These are phyloP conservation scores for Ophioninae sp. DNA, from an alignment of 2,888 invertebrate genomes.

Conservation along the genomic window DNA sequence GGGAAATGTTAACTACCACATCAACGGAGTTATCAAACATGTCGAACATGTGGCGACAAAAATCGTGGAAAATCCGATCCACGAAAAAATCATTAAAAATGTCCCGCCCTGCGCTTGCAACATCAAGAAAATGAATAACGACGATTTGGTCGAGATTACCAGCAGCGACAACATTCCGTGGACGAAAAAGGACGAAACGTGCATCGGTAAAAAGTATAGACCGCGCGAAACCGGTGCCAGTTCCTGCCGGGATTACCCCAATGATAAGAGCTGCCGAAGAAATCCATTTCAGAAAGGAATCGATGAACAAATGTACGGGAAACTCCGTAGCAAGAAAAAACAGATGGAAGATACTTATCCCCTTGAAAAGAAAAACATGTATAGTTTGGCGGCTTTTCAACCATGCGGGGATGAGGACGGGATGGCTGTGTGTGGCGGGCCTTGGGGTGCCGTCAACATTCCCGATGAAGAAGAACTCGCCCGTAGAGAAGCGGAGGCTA, in stretches of 20 bases:
- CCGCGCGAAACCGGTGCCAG: constrained; percentile 64
- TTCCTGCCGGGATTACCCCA: constrained; percentile 68
- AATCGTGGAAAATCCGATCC: constrained; percentile 42
- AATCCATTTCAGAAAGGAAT: constrained; percentile 68
- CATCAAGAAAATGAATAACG: constrained; percentile 66
- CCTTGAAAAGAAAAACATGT: constrained; percentile 64
- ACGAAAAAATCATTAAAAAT: constrained; percentile 63
- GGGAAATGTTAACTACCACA: constrained; percentile 66
- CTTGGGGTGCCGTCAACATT: constrained; percentile 68
- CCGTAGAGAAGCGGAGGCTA: constrained; percentile 63
- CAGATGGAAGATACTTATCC: constrained; percentile 18
- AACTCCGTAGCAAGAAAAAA: constrained; percentile 34
- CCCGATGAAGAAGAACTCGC: constrained; percentile 67
- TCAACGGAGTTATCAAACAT: constrained; percentile 68
- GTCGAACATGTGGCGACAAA: constrained; percentile 65
- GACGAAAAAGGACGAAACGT: constrained; percentile 62
- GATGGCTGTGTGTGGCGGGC: constrained; percentile 69
- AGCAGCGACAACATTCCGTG: constrained; percentile 70
- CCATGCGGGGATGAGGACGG: constrained; percentile 72
- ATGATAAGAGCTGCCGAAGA: constrained; percentile 62
- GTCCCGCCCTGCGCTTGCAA: constrained; percentile 74
- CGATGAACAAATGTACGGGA: constrained; percentile 46
- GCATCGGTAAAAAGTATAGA: constrained; percentile 72
- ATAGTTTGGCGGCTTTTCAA: constrained; percentile 67
- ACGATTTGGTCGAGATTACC: constrained; percentile 45